Percentiles rank a stretch among this genome's conserved stretches.
These are phyloP conservation scores for Clarias platycephalus DNA, from an alignment of 2,797 vertebrate genomes.

Conservation along the genomic window DNA sequence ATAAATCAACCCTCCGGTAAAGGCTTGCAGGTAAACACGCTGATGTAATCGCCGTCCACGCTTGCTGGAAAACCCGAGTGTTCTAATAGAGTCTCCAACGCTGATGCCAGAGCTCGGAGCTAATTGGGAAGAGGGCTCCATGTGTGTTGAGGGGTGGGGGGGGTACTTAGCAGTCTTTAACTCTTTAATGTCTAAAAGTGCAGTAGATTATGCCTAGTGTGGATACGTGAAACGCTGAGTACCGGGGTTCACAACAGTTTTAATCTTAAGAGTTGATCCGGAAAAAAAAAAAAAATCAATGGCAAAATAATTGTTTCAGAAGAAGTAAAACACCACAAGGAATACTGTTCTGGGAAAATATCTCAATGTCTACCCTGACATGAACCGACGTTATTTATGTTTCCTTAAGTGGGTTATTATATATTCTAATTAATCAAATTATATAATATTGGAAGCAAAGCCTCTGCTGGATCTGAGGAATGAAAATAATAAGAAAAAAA, in stretches of 20 bases:
- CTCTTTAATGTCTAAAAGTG: conserved; percentile 29
- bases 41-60: conserved; percentile 43
- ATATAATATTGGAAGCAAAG: background rate
- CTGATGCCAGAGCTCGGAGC: conserved; percentile 31
- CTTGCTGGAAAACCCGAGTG: conserved; percentile 34
- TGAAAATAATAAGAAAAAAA: too few species aligned
- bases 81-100: conserved; percentile 32
- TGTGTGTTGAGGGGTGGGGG: background rate
- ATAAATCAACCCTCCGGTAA: conserved; percentile 53
- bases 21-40: conserved; percentile 50
- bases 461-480: background rate
- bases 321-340: background rate
- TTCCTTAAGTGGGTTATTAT: background rate
- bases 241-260: background rate
- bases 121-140: conserved; percentile 41
- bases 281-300: background rate
- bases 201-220: background rate
- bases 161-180: background rate
- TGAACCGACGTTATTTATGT: background rate
- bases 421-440: too few species aligned
- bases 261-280: background rate
- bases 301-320: background rate
- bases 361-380: background rate
- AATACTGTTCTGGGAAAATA: background rate
- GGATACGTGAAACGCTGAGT: background rate